Conservation (phyloP, 2,888 invertebrate genomes). For the Campopleginae sp. region DNA sequence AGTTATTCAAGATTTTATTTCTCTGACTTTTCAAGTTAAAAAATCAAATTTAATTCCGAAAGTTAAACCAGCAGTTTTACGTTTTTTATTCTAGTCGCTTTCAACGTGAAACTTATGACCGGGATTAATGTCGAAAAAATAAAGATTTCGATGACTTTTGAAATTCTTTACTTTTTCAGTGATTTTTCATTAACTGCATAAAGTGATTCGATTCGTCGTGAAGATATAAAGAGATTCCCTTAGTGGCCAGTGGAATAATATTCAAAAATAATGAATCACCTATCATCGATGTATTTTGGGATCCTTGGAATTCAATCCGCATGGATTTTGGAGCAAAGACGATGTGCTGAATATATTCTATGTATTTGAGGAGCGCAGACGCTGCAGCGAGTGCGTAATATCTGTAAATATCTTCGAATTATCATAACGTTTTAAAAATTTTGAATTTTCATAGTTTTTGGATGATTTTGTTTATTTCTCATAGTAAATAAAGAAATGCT, state of each 20-base stretch:
- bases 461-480: not conserved
- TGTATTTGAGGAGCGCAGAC: constrained; percentile 93
- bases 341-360: constrained; percentile 91
- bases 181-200: too few relatives aligned
- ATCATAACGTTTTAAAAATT: not conserved
- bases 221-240: not conserved
- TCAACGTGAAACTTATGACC: not conserved
- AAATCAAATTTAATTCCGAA: not conserved
- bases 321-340: constrained; percentile 91
- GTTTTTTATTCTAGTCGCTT: not conserved
- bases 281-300: constrained; percentile 92
- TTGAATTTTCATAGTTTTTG: not conserved
- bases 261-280: constrained; percentile 85
- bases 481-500: not conserved
- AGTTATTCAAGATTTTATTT: not conserved
- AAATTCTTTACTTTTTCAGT: too few relatives aligned
- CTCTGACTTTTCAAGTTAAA: not conserved
- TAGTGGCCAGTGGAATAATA: not conserved
- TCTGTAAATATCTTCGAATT: constrained; percentile 83
- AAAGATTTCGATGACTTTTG: too few relatives aligned
- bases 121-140: too few relatives aligned
- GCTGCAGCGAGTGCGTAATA: constrained; percentile 94
- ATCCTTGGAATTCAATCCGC: constrained; percentile 92
- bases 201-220: too few relatives aligned
- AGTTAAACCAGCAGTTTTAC: not conserved